Evolutionary conservation across 2,113 vertebrate species (phyloP).

Genomic region (Balaeniceps rex): DNA sequence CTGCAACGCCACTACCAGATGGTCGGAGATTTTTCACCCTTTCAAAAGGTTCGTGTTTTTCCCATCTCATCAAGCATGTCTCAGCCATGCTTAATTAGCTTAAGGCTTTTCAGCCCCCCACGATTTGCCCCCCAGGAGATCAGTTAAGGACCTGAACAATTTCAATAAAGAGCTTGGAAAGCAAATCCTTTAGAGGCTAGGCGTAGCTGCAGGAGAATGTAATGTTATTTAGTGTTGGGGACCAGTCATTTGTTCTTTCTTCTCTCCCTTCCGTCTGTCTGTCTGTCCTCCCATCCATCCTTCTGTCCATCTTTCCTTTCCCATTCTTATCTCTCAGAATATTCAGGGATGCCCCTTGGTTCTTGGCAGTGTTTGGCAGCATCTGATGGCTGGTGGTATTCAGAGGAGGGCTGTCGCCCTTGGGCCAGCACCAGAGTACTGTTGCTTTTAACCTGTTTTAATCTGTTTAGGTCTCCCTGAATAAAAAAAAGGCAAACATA

Average conservation of each 20-base stretch:
- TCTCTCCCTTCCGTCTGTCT: not conserved
- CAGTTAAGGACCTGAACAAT: slow-evolving; percentile 77
- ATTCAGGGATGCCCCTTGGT: slow-evolving; percentile 69
- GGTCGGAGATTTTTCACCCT: slow-evolving; percentile 77
- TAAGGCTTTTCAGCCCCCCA: slow-evolving; percentile 69
- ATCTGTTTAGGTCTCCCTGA: slow-evolving; percentile 64
- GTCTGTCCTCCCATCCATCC: not conserved
- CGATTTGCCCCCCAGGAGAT: slow-evolving; percentile 42
- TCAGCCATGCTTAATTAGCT: slow-evolving; percentile 83
- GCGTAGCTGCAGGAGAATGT: slow-evolving; percentile 67
- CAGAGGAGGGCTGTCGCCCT: slow-evolving; percentile 56
- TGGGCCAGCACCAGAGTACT: slow-evolving; percentile 57
- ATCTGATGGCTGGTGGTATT: slow-evolving; percentile 58
- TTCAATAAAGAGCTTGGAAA: slow-evolving; percentile 73
- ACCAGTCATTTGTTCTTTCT: not conserved
- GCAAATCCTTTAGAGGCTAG: slow-evolving; percentile 72
- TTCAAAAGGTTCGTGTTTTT: slow-evolving; percentile 80
- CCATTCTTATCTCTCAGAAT: slow-evolving; percentile 62
- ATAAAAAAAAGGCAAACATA: slow-evolving; percentile 67
- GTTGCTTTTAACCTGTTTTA: slow-evolving; percentile 81
- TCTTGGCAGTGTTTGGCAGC: slow-evolving; percentile 42
- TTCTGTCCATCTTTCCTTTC: not conserved
- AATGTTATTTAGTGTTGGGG: slow-evolving; percentile 68
- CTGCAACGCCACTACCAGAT: slow-evolving; percentile 75
- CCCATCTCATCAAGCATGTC: slow-evolving; percentile 82